Percentiles rank a stretch among this genome's conserved stretches.
phyloP scores from a whole-genome alignment of 1,140 invertebrate species.

The Dryas iulia region DNA sequence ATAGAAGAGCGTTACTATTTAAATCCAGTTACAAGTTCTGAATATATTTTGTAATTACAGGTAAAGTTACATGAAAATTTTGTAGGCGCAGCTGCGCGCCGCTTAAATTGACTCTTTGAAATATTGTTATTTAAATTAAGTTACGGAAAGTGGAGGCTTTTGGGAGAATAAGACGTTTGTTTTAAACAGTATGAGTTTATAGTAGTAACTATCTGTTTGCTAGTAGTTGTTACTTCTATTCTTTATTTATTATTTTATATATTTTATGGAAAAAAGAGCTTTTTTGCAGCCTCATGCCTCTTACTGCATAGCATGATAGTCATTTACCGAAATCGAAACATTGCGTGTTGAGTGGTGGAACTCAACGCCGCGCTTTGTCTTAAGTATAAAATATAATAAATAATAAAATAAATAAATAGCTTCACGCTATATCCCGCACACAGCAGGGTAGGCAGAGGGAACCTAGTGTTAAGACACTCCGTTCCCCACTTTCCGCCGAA shows the following conservation, averaged over 20 bases:
- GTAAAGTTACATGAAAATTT: constrained; percentile 73
- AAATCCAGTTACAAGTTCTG: constrained; percentile 78
- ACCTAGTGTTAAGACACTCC: not conserved
- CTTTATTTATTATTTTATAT: too few species aligned
- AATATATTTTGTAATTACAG: constrained; percentile 79
- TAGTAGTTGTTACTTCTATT: not conserved
- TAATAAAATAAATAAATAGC: too few species aligned
- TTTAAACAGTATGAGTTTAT: not conserved
- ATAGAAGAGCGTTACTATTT: constrained; percentile 64
- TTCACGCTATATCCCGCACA: not conserved
- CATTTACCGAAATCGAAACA: too few species aligned
- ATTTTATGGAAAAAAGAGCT: too few species aligned
- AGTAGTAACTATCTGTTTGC: not conserved
- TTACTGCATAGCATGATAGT: too few species aligned
- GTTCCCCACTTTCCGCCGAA: not conserved
- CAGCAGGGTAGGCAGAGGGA: not conserved
- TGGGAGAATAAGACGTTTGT: constrained; percentile 16
- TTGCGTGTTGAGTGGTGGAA: too few species aligned
- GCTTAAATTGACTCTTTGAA: constrained; percentile 56
- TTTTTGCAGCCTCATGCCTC: too few species aligned
- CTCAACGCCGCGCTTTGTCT: too few species aligned
- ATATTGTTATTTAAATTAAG: constrained; percentile 53
- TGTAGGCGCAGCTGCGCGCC: constrained; percentile 55
- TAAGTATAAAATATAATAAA: too few species aligned
- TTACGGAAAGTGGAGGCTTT: constrained; percentile 27